Base-by-base conservation (phyloP, 2,797 vertebrate species). In the Urocyon cinereoargenteus region DNA sequence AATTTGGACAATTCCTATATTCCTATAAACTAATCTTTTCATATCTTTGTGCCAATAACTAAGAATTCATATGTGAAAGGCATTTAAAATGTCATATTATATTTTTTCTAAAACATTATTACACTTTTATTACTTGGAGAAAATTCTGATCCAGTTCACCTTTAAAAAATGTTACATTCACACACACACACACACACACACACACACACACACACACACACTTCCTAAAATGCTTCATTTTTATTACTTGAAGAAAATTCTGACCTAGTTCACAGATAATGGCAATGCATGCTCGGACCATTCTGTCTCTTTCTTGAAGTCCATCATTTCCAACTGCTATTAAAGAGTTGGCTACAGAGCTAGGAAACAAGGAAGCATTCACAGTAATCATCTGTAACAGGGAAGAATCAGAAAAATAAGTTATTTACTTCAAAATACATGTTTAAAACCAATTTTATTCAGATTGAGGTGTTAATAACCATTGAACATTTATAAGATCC, bases 271-370 rank as follows among this genome's bases (percentile, higher is more conserved):
- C 99, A 98, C 99, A 99, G 97, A 99, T 99, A 98, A 99, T 99
- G 96, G 99, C 99, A 96, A 99, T 99, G 98, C 99, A 99, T 0
- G 99, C 99, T 19, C 99, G 99, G 97, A 99, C 99, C 99, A 99
- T 99, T 97, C 99, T 99, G 98, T 99, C 99, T 97, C 99, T 99
- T 98, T 99, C 99, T 97, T 99, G 99, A 91, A 99, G 99, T 91
- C 99, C 99, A 97, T 99, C 99, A 0, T 99, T 99, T 98, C 99
- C 99, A 98, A 99, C 99, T 19, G 99, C 99, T 96, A 99, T 99
- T 87, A 99, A 99, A 95, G 99, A 99, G 99, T 99, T 99, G 86
- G 99, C 99, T 97, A 99, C 99, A 95, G 99, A 99, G 98, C 99
- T 99, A 98, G 99, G 99, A 98, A 99, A 99, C 95, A 99, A 98